Evolutionary conservation across 2,888 invertebrate species (phyloP).

Genomic region (Pheosia gnoma): DNA sequence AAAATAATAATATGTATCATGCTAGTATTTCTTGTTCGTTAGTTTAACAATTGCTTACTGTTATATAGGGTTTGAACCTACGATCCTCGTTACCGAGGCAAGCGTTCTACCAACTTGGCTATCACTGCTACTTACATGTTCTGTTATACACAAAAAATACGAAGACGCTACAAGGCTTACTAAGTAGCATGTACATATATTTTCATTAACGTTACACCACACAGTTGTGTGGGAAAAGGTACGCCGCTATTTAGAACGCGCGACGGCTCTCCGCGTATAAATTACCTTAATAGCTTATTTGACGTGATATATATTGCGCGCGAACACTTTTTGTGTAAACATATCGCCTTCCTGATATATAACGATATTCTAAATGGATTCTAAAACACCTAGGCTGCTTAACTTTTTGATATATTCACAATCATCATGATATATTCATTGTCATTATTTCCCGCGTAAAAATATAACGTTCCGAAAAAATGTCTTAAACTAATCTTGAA

Average conservation of each 20-base stretch:
- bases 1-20: too few relatives aligned
- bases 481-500: too few relatives aligned
- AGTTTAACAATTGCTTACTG: too few relatives aligned
- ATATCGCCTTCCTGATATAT: constrained; percentile 41
- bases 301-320: constrained; percentile 3
- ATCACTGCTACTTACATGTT: too few relatives aligned
- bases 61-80: too few relatives aligned
- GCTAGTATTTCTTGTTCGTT: too few relatives aligned
- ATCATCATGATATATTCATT: too few relatives aligned
- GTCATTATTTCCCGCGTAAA: too few relatives aligned
- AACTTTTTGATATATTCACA: too few relatives aligned
- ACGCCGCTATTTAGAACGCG: constrained; percentile 3
- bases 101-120: too few relatives aligned
- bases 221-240: neutral
- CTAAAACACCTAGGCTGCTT: neutral
- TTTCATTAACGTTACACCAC: neutral
- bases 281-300: constrained; percentile 6
- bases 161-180: neutral
- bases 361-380: constrained; percentile 9
- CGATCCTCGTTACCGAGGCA: too few relatives aligned
- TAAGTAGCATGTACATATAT: neutral
- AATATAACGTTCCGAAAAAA: too few relatives aligned
- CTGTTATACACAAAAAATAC: neutral
- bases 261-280: constrained; percentile 4
- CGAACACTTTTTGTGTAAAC: constrained; percentile 5